Evolutionary conservation across 2,113 vertebrate species (phyloP), one percentile per base, ranked within the genome.

Genomic region (Platysternon megacephalum): DNA sequence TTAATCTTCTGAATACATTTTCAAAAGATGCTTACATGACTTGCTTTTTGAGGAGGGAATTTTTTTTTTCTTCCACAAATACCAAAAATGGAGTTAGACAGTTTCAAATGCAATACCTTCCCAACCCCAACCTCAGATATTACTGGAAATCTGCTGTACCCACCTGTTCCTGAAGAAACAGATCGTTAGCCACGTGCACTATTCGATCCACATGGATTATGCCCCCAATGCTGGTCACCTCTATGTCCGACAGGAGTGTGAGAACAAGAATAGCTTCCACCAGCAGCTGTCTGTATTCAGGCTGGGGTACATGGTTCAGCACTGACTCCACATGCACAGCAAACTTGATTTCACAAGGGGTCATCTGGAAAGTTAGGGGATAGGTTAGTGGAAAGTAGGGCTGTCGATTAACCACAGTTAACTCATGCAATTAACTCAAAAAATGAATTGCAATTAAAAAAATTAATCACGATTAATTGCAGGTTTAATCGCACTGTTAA

Each of bases 241-340:
- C 99, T 2, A 99, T 94, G 32, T 99, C 99, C 0, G 99, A 99
- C 44, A 99, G 98, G 86, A 99, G 97, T 0, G 99, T 99, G 44
- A 99, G 98, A 2, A 99, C 99, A 53, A 99, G 99, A 91, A 99
- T 98, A 1, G 99, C 98, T 96, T 99, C 99, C 95, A 99, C 99
- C 83, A 99, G 98, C 87, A 99, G 98, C 97, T 99, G 99, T 93
- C 99, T 97, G 98, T 99, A 99, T 98, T 99, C 99, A 0, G 99
- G 99, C 92, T 99, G 99, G 5, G 99, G 99, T 12, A 99, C 98
- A 2, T 99, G 99, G 98, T 99, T 99, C 97, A 99, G 98, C 94
- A 99, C 99, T 0, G 99, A 99, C 97, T 99, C 99, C 94, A 99
- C 99, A 2, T 99, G 99, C 95, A 99, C 99, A 0, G 99, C 99